Base-by-base conservation (phyloP, 2,888 invertebrate genomes). In the Drosophila austrosaltans region DNA sequence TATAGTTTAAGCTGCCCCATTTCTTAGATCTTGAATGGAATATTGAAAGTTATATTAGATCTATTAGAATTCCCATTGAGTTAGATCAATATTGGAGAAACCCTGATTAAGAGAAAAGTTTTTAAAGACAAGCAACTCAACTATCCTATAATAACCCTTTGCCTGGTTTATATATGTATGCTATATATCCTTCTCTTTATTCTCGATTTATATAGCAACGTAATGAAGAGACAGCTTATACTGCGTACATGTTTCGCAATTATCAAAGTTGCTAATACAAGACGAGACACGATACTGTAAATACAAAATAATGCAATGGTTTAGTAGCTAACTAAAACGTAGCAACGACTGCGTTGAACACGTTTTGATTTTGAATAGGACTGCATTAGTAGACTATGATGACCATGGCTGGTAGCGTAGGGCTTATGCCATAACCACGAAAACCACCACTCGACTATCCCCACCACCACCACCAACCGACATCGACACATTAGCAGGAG, bases 361-460 rank as follows among this genome's bases (percentile, higher is more conserved):
- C 83, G 84, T 84, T 83, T 83, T 88, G 83, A 88, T 83, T 83
- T 83, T 88, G 83, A 88, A 83, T 83, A 75, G 87, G 69, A 88
- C 79, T 79, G 85, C 80, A 84, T 83, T 84, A 84, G 12, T 4
- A 40, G 40, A 10, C 54, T 28, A 7, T 7, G 53, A 4, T 36
- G 63, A 36, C 20, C 30, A 30, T 40, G 40, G 56, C 25, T 39
- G 42, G 25, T 48, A 12, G 44, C 28, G 44, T 57, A 72, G 53
- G 78, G 83, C 84, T 83, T 87, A 83, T 82, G 81, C 60, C 81
- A 79, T 81, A 79, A 84, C 79, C 25, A 48, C 48, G 10, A 48
- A 79, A 80, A 67, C 57, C 66, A 59, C 32, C 39, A 22, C 7
- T 16, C 16, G 16, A 16, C 16, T 16, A 16, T 67, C 72, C 62